Conservation (phyloP, 2,797 vertebrate genomes). For the Bradypodion ventrale region DNA sequence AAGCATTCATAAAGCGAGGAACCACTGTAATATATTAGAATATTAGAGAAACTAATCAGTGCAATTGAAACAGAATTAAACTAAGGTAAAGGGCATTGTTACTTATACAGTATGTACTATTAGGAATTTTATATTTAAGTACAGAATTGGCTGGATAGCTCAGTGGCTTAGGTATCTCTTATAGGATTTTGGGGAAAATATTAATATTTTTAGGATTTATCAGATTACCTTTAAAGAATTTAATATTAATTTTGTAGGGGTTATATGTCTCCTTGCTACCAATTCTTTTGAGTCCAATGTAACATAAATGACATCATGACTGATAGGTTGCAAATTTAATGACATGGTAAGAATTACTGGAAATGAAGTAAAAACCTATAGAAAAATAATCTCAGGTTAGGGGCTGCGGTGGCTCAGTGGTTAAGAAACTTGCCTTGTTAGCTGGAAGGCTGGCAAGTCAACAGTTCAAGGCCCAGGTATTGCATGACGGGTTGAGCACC, state of each 20-base stretch:
- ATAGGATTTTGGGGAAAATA: background rate
- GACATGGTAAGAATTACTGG: background rate
- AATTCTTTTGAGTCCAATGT: background rate
- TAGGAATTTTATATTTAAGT: background rate
- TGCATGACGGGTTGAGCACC: too few species aligned
- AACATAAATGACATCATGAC: background rate
- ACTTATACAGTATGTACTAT: background rate
- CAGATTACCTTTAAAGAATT: background rate
- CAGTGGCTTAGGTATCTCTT: too few species aligned
- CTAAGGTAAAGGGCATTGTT: too few species aligned
- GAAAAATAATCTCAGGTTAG: background rate
- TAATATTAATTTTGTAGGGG: too few species aligned
- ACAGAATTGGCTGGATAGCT: too few species aligned
- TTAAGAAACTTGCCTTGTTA: too few species aligned
- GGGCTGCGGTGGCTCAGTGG: too few species aligned
- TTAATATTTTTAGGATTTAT: background rate
- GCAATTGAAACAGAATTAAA: background rate
- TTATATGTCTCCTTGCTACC: background rate
- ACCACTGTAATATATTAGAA: too few species aligned
- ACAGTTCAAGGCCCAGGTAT: too few species aligned
- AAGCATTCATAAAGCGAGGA: too few species aligned
- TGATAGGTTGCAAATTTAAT: background rate
- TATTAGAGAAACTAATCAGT: too few species aligned
- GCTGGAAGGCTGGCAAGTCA: too few species aligned
- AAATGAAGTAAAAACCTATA: background rate